A percentile compares a stretch with the other conserved stretches of the same genome.
phyloP scores from a whole-genome alignment of 2,113 vertebrate species.

The Diadophis punctatus region DNA sequence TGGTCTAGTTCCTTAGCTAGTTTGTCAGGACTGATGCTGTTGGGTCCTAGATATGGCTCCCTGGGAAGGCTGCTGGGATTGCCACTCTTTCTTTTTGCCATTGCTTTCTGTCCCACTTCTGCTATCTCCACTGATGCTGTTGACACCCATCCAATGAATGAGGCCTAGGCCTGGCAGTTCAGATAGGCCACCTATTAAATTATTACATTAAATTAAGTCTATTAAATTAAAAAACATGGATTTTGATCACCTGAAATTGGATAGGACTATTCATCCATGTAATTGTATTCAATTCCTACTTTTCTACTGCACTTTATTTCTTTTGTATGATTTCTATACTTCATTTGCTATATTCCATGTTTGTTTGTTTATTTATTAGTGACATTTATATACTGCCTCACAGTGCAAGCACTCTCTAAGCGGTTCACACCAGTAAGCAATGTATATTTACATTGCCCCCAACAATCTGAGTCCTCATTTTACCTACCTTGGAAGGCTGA shows the following conservation, averaged over 20 bases:
- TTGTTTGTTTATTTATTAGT: no score
- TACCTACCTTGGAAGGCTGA: no score
- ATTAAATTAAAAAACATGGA: not conserved
- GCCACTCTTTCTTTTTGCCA: not conserved
- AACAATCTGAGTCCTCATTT: no score
- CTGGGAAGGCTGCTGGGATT: not conserved
- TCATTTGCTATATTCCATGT: not conserved
- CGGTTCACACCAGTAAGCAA: no score
- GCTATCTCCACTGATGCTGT: not conserved
- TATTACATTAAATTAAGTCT: not conserved
- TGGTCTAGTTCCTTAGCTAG: not conserved
- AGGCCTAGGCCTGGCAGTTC: not conserved
- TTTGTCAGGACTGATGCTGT: not conserved
- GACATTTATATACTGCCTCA: no score
- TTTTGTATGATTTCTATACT: not conserved
- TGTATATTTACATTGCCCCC: no score
- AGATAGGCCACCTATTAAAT: not conserved
- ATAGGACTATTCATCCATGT: not conserved
- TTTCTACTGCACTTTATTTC: not conserved
- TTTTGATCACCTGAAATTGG: not conserved
- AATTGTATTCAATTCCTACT: not conserved
- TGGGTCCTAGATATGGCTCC: not conserved
- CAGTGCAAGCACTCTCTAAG: no score
- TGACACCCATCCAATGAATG: not conserved
- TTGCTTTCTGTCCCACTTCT: not conserved